Base-by-base conservation (phyloP, 2,797 vertebrate genomes). In the Sternotherus odoratus region DNA sequence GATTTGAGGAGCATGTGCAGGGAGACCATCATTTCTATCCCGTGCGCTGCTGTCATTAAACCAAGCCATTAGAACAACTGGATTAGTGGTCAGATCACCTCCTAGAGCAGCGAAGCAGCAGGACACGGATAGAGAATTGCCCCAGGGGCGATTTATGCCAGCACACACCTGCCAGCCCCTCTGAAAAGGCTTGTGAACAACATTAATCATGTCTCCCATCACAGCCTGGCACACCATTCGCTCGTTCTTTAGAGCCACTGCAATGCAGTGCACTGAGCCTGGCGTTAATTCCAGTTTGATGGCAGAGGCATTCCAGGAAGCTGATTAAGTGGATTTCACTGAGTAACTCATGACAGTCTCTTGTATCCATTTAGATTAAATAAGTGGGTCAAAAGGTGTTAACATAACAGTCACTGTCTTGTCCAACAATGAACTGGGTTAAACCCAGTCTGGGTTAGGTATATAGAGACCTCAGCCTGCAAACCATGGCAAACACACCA, bases 1-100 rank as follows among this genome's bases (percentile, higher is more conserved):
- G 50, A 82, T 54, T 75, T 30, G 24, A 0, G 0, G 46, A 36
- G 0, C 0, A 79, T 50, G 81, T 60, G 48, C 33, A 49, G 49
- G 56, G 51, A 75, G 75, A 36, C 1, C 57, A 77, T 56, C 74
- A 75, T 91, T 91, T 69, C 80, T 84, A 54, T 82, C 50, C 83
- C 87, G 75, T 0, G 19, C 51, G 15, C 77, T 77, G 0, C 2
- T 50, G n/a, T 17, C 46, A 66, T 43, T 43, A 43, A 43, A 43
- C 43, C 43, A 28, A 46, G 26, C 6, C 43, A 46, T 74, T 8
- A 48, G 30, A 83, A 81, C 92, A 91, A 80, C 28, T 60, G 79
- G 81, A 75, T 85, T 81, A 77, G 90, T 94, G 66, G 87, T 89
- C 48, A 88, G 54, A 79, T 77, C 54, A 56, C 57, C 77, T 86